Percentiles rank a stretch among this genome's conserved stretches.
Conservation (phyloP, 2,113 vertebrate genomes). For the Numenius arquata region DNA sequence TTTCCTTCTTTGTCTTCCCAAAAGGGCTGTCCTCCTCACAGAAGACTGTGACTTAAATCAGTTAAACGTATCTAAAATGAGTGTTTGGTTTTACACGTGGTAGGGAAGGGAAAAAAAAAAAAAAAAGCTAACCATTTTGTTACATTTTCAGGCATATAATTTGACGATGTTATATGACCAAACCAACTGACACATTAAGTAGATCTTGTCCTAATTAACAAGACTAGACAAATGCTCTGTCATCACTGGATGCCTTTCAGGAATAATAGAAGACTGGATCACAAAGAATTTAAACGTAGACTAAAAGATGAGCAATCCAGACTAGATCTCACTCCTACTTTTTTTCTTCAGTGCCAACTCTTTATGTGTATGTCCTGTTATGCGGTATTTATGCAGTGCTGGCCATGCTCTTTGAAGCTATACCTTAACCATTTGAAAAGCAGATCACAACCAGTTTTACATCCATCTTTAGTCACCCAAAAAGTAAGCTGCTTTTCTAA, state of each 20-base stretch:
- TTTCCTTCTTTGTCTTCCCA: not conserved
- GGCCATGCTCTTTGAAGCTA: not conserved
- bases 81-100: not conserved
- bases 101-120: not conserved
- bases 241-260: not conserved
- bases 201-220: not conserved
- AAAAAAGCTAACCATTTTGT: not conserved
- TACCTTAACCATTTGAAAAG: not conserved
- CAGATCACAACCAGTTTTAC: not conserved
- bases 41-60: not conserved
- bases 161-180: not conserved
- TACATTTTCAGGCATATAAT: not conserved
- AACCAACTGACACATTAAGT: not conserved
- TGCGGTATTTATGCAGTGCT: accelerated
- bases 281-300: not conserved
- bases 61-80: not conserved
- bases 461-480: not conserved
- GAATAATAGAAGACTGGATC: not conserved
- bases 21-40: not conserved
- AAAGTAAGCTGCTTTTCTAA: not conserved
- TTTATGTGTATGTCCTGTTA: not conserved
- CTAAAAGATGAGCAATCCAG: not conserved
- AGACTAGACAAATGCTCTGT: not conserved
- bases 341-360: not conserved
- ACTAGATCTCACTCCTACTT: not conserved